Conservation (phyloP, 2,113 vertebrate species). For the Merops nubicus region DNA sequence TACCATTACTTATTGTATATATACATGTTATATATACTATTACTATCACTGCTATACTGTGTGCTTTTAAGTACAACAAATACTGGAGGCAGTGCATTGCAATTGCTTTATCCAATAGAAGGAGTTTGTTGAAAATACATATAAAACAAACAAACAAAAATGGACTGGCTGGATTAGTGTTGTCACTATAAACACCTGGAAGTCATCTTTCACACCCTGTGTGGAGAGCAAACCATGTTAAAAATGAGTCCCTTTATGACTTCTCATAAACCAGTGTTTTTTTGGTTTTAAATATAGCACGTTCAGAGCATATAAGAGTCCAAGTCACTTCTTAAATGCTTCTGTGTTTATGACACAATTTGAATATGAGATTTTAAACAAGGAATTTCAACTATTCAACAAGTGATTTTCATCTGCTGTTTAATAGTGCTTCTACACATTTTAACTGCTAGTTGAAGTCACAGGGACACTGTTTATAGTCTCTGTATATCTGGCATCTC, state of each 20-base stretch:
- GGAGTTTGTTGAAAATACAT: neutral
- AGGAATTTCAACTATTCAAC: neutral
- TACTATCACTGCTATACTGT: fast-evolving
- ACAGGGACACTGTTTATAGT: neutral
- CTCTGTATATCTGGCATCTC: neutral
- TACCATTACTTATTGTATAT: too few species aligned
- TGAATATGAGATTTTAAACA: neutral
- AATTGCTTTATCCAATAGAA: neutral
- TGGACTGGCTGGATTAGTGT: neutral
- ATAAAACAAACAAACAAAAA: too few species aligned
- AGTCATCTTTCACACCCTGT: fast-evolving
- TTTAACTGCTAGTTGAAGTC: neutral
- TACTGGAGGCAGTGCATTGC: neutral
- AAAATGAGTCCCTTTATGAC: neutral
- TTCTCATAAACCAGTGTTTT: neutral
- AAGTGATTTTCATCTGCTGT: neutral
- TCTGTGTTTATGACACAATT: neutral
- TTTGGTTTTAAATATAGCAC: neutral
- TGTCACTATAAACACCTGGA: neutral
- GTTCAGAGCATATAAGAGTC: neutral
- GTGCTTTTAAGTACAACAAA: neutral
- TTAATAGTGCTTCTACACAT: neutral
- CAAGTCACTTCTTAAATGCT: neutral
- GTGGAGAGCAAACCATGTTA: neutral
- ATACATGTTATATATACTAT: too few species aligned